Evolutionary conservation across 2,888 invertebrate species (phyloP).

Genomic region (Epistrophe grossulariae): DNA sequence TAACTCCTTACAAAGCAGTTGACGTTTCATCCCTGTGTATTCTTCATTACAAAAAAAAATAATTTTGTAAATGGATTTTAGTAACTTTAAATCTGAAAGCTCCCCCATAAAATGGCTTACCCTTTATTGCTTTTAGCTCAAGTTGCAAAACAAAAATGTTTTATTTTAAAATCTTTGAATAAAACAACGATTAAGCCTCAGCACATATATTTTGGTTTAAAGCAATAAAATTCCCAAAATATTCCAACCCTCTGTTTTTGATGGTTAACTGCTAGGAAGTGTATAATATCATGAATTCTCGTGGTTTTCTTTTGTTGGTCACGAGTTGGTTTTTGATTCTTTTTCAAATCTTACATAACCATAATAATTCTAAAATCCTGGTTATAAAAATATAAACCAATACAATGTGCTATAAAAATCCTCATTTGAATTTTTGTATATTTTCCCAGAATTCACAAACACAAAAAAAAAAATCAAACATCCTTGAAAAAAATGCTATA

Average conservation of each 20-base stretch:
- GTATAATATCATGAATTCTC: not conserved
- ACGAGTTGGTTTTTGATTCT: not conserved
- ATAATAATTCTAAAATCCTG: constrained; percentile 20
- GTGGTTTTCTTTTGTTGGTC: not conserved
- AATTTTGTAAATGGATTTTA: too few species aligned
- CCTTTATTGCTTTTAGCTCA: too few species aligned
- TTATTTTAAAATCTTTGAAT: too few species aligned
- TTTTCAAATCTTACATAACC: not conserved
- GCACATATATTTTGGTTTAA: too few species aligned
- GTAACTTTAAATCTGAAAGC: too few species aligned
- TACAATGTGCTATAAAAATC: constrained; percentile 32
- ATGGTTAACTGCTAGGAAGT: not conserved
- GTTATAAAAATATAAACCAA: constrained; percentile 45
- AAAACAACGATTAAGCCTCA: too few species aligned
- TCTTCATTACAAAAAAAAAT: too few species aligned
- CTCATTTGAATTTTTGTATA: constrained; percentile 11
- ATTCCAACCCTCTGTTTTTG: not conserved
- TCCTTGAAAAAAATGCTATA: constrained; percentile 21
- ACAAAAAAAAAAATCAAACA: not conserved
- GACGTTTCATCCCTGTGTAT: too few species aligned
- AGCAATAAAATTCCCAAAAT: not conserved
- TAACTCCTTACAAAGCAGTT: too few species aligned
- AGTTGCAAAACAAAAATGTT: too few species aligned
- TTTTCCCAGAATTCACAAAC: not conserved
- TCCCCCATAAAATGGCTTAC: too few species aligned